These are phyloP conservation scores for Lingula anatina DNA, from an alignment of 2,888 invertebrate species.

Conservation along the genomic window DNA sequence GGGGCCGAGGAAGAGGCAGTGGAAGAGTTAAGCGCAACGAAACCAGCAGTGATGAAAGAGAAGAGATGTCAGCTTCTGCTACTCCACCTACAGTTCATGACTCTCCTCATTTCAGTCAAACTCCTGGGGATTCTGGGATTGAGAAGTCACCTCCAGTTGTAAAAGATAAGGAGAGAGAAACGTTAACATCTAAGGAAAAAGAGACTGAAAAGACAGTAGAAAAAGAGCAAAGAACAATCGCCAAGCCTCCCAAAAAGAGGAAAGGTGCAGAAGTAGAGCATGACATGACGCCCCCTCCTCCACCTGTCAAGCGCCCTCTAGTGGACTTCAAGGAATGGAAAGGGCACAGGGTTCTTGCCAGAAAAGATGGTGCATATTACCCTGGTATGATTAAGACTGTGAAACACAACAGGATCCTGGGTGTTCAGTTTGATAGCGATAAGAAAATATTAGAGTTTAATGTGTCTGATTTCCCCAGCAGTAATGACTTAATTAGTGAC, in stretches of 20 bases:
- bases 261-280: constrained; percentile 56
- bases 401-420: constrained; percentile 60
- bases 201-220: no score
- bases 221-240: constrained; percentile 35
- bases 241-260: constrained; percentile 87
- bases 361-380: constrained; percentile 68
- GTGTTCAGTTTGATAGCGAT: constrained; percentile 76
- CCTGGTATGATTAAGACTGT: constrained; percentile 75
- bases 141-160: constrained; percentile 15
- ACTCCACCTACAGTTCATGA: constrained; percentile 13
- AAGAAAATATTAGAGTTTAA: constrained; percentile 66
- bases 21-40: background rate
- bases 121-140: constrained; percentile 3
- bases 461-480: constrained; percentile 70
- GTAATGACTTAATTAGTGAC: constrained; percentile 83
- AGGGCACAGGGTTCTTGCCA: constrained; percentile 85
- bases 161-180: constrained; percentile 16
- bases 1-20: background rate
- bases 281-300: constrained; percentile 12
- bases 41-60: background rate
- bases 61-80: constrained; percentile 4
- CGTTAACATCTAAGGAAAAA: no score
- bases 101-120: background rate
- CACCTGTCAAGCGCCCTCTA: constrained; percentile 18
- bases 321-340: constrained; percentile 90